Conservation (phyloP, 2,888 invertebrate species). For the Meteorus colon region DNA sequence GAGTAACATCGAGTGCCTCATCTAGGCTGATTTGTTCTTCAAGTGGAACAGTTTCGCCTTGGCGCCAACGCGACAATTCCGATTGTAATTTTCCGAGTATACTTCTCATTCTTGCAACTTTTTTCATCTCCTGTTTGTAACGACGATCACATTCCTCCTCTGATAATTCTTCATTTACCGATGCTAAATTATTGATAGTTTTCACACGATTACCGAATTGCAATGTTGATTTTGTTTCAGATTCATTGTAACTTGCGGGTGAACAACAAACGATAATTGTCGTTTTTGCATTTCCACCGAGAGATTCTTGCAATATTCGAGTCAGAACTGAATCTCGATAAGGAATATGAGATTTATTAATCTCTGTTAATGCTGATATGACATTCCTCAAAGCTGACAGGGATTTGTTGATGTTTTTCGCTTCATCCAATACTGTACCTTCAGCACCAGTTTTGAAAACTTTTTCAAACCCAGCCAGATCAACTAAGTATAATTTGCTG, state of each 20-base stretch:
- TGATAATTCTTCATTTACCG: conserved; percentile 98
- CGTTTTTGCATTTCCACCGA: conserved; percentile 99
- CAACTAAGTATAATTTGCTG: conserved; percentile 98
- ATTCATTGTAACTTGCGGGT: conserved; percentile 98
- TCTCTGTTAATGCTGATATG: conserved; percentile 98
- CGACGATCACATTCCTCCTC: conserved; percentile 99
- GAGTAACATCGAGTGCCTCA: conserved; percentile 72
- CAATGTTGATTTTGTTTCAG: conserved; percentile 98
- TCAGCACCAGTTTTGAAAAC: conserved; percentile 99
- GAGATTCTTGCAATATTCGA: conserved; percentile 98
- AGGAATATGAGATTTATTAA: conserved; percentile 99
- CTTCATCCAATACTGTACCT: conserved; percentile 98
- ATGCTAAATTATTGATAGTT: conserved; percentile 99
- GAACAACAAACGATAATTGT: conserved; percentile 99
- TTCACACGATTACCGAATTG: conserved; percentile 96
- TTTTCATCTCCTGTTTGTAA: conserved; percentile 98
- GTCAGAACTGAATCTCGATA: conserved; percentile 99
- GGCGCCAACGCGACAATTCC: conserved; percentile 94
- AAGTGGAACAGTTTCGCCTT: conserved; percentile 90
- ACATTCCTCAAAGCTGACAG: conserved; percentile 99
- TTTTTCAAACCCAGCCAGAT: conserved; percentile 99
- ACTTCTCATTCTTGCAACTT: conserved; percentile 90
- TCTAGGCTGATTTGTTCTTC: conserved; percentile 90
- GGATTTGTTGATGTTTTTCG: conserved; percentile 99
- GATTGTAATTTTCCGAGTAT: conserved; percentile 93